phyloP scores from a whole-genome alignment of 53 echinoderm and acorn worm species.

The Apostichopus leukothele region DNA sequence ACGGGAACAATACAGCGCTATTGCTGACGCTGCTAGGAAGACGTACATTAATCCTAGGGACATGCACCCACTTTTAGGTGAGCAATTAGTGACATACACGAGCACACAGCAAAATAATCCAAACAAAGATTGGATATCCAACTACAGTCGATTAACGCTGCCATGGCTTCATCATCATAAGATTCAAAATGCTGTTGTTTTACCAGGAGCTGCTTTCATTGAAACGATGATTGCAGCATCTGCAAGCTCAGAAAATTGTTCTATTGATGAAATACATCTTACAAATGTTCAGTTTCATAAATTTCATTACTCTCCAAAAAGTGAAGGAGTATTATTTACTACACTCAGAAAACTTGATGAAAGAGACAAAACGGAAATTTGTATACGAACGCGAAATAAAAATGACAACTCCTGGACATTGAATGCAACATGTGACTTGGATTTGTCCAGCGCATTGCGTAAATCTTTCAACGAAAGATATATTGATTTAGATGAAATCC shows the following conservation, averaged over 20 bases:
- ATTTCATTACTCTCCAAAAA: constrained; percentile 64
- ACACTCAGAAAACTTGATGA: constrained; percentile 3
- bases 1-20: constrained; percentile 48
- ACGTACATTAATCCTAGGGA: background rate
- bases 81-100: constrained; percentile 12
- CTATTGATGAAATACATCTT: constrained; percentile 8
- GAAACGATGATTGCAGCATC: constrained; percentile 63
- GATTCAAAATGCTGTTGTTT: constrained; percentile 57
- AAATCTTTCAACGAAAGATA: background rate
- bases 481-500: background rate
- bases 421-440: constrained; percentile 13
- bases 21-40: background rate
- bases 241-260: constrained; percentile 5
- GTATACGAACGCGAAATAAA: background rate
- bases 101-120: constrained; percentile 44
- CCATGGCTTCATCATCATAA: constrained; percentile 80
- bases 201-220: constrained; percentile 71
- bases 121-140: constrained; percentile 63
- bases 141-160: constrained; percentile 36
- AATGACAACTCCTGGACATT: background rate
- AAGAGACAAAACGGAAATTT: background rate
- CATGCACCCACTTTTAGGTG: constrained; percentile 2
- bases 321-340: constrained; percentile 49
- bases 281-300: constrained; percentile 52
- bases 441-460: background rate